Base-by-base conservation (phyloP, 2,888 invertebrate genomes). In the Luffia ferchaultella region DNA sequence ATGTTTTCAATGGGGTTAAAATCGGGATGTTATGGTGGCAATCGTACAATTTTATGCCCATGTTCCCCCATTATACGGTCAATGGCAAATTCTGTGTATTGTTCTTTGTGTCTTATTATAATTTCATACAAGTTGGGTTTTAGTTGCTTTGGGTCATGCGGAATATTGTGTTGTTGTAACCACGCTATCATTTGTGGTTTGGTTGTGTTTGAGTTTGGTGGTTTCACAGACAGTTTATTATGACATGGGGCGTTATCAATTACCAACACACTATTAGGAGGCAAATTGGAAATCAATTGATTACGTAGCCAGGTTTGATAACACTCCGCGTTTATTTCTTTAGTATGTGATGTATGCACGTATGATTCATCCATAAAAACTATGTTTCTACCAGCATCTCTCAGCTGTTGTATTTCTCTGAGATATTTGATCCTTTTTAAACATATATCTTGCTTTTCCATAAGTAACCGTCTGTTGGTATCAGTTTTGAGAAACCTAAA, bases 381-480 rank as follows among this genome's bases (percentile, higher is more conserved):
- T 30, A 7, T n/a, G n/a, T 30, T 30, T 30, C 12, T 30, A 7
- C 12, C 30, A 30, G 30, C 30, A 30, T 30, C 30, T 30, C 30
- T 3, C 30, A 30, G 12, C 12, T 12, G 30, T 30, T 30, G 30
- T 7, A 30, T 30, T 30, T 30, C 30, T 12, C 30, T 30, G 12
- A 30, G 5, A 12, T 30, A 30, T 30, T 30, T 30, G 3, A 30
- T 30, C 12, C 3, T 30, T 30, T 30, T 46, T 20, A 48, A 43
- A 20, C 50, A 49, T 20, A 53, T 50, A 46, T 53, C 40, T 18
- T 42, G 18, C 44, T 30, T 30, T 30, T 30, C 30, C 3, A 30
- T 30, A 3, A 30, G 12, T 15, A 45, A 17, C 2, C 5, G 5
- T 12, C 30, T 30, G 30, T 30, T 30, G 12, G 3, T 12, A 7